phyloP scores from a whole-genome alignment of 2,113 vertebrate species.

The Hepsetus odoe region DNA sequence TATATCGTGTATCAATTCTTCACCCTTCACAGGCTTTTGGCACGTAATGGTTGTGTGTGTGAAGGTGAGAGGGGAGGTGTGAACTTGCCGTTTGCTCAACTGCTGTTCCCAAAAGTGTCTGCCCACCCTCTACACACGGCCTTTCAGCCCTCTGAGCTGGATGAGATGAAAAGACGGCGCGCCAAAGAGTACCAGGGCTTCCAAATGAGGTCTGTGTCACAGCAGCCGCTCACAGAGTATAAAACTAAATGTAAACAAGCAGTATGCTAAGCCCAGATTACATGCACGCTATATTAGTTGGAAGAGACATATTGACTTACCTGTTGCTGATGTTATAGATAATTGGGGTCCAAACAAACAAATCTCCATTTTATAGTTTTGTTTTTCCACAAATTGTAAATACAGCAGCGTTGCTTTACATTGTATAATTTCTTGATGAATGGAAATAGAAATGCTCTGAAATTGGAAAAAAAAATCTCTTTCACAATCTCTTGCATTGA shows the following conservation, averaged over 20 bases:
- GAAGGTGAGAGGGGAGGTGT: constrained; percentile 65
- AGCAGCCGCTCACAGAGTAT: not conserved
- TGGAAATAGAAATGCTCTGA: no score
- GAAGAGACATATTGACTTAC: no score
- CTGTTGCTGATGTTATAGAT: no score
- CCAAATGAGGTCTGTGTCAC: constrained; percentile 74
- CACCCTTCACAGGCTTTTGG: constrained; percentile 72
- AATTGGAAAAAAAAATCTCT: no score
- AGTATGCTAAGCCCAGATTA: not conserved
- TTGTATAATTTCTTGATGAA: no score
- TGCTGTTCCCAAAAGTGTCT: constrained; percentile 73
- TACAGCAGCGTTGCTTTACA: no score
- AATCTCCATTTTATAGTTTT: no score
- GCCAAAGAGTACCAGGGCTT: constrained; percentile 80
- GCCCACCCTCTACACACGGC: constrained; percentile 70
- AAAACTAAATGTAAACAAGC: not conserved
- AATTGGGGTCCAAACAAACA: no score
- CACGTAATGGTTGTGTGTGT: constrained; percentile 81
- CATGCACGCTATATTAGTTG: no score
- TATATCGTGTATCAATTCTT: not conserved
- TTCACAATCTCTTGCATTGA: no score
- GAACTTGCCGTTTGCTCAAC: constrained; percentile 75
- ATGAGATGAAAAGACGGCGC: constrained; percentile 68
- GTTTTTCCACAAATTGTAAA: no score
- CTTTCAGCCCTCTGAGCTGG: constrained; percentile 74